Percentiles rank a stretch among this genome's conserved stretches.
phyloP scores from a whole-genome alignment of 2,888 invertebrate species.

The Agrypnus murinus region DNA sequence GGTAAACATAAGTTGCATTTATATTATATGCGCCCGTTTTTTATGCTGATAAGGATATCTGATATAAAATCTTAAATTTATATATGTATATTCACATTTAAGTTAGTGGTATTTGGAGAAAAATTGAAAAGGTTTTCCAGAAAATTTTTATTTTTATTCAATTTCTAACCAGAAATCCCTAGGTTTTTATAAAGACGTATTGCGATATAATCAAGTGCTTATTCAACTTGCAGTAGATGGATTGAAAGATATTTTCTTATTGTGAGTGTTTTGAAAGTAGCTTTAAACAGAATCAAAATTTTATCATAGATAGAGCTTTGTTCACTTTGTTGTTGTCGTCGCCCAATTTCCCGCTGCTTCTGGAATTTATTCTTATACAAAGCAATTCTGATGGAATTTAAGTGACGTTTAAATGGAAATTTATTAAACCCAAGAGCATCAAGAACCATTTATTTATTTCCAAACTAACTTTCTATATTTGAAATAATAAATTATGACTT shows the following conservation, averaged over 20 bases:
- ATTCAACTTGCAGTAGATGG: conserved; percentile 16
- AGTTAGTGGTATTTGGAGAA: background rate
- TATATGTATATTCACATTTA: background rate
- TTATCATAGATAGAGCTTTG: conserved; percentile 13
- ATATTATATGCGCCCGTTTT: background rate
- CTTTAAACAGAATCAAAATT: conserved; percentile 22
- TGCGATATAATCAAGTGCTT: background rate
- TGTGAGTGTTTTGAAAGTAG: conserved; percentile 20
- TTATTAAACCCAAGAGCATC: background rate
- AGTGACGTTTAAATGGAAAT: conserved; percentile 11
- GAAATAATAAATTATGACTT: too few species aligned
- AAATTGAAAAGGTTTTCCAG: background rate
- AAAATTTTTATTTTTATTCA: background rate
- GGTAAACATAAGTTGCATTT: conserved; percentile 31
- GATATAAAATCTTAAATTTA: too few species aligned
- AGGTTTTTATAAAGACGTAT: background rate
- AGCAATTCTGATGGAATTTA: background rate
- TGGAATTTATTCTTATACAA: conserved; percentile 5
- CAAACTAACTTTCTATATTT: too few species aligned
- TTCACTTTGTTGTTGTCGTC: background rate
- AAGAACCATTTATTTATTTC: too few species aligned
- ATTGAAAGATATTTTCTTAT: conserved; percentile 9
- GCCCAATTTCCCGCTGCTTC: conserved; percentile 4
- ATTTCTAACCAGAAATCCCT: background rate
- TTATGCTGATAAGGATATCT: conserved; percentile 19